A percentile compares a stretch with the other conserved stretches of the same genome.
Conservation (phyloP, 2,113 vertebrate genomes). For the Zapornia atra region DNA sequence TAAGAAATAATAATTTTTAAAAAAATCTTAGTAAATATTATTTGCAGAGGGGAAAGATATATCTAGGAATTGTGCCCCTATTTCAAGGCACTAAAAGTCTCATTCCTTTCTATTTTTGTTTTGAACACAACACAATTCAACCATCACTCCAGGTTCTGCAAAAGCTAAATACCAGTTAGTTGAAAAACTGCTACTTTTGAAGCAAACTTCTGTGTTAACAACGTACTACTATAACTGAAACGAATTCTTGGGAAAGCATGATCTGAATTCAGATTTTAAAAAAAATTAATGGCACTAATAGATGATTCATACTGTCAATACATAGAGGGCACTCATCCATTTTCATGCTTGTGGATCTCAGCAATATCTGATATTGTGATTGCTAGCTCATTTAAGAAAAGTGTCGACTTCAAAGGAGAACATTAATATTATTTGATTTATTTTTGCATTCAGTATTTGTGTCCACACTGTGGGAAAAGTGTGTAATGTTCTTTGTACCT, state of each 20-base stretch:
- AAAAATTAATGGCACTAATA: not conserved
- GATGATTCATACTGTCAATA: not conserved
- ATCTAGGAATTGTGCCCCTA: not conserved
- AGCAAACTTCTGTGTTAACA: not conserved
- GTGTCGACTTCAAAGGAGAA: not conserved
- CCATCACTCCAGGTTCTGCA: not conserved
- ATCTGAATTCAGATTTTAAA: not conserved
- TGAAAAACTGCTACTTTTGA: not conserved
- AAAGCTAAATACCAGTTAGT: not conserved
- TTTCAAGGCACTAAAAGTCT: not conserved
- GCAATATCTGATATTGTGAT: not conserved
- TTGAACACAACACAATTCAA: not conserved
- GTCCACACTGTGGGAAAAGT: not conserved
- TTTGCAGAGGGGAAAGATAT: not conserved
- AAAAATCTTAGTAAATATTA: not conserved
- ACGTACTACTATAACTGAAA: not conserved
- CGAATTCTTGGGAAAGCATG: not conserved
- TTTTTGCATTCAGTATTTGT: not conserved
- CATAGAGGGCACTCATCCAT: not conserved
- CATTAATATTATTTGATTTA: not conserved
- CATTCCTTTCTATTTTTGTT: not conserved
- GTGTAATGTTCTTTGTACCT: not conserved
- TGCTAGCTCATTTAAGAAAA: not conserved
- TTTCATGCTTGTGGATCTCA: not conserved
- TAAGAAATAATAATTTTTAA: fast-evolving